Percentiles rank a stretch among this genome's conserved stretches.
Conservation (phyloP, 2,888 invertebrate genomes). For the Hypolimnas misippus region DNA sequence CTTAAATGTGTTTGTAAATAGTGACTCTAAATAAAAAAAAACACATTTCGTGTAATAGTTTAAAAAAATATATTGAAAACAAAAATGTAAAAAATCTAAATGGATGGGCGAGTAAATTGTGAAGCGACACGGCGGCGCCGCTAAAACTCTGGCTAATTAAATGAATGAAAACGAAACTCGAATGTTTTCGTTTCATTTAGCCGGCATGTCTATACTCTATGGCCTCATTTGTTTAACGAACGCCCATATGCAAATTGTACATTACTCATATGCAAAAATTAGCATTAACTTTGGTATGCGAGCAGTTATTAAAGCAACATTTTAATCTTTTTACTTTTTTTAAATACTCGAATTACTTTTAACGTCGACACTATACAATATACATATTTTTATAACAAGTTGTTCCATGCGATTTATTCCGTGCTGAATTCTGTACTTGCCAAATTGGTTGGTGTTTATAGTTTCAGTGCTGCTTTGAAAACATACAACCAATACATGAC, state of each 20-base stretch:
- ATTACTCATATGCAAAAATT: slow-evolving; percentile 25
- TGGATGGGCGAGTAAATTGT: slow-evolving; percentile 61
- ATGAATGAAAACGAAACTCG: slow-evolving; percentile 80
- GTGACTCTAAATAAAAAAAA: too few relatives aligned
- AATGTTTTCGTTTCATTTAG: slow-evolving; percentile 82
- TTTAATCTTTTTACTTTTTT: too few relatives aligned
- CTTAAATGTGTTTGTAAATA: too few relatives aligned
- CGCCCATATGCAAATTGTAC: slow-evolving; percentile 61
- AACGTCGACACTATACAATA: too few relatives aligned
- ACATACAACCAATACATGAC: too few relatives aligned
- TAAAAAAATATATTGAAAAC: slow-evolving; percentile 19
- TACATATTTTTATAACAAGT: too few relatives aligned
- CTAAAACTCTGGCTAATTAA: slow-evolving; percentile 78
- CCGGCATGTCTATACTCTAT: slow-evolving; percentile 61
- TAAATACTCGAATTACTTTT: too few relatives aligned
- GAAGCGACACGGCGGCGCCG: slow-evolving; percentile 71
- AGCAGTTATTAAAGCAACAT: slow-evolving; percentile 7
- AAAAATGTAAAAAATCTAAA: slow-evolving; percentile 57
- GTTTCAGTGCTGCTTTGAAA: too few relatives aligned
- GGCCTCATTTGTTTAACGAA: slow-evolving; percentile 47
- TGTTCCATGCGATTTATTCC: too few relatives aligned
- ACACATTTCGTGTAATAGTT: slow-evolving; percentile 4
- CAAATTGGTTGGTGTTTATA: too few relatives aligned
- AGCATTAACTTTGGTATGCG: slow-evolving; percentile 1
- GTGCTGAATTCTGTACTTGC: too few relatives aligned